A percentile compares a stretch with the other conserved stretches of the same genome.
Conservation (phyloP, 2,113 vertebrate genomes). For the Leptocoma aspasia region DNA sequence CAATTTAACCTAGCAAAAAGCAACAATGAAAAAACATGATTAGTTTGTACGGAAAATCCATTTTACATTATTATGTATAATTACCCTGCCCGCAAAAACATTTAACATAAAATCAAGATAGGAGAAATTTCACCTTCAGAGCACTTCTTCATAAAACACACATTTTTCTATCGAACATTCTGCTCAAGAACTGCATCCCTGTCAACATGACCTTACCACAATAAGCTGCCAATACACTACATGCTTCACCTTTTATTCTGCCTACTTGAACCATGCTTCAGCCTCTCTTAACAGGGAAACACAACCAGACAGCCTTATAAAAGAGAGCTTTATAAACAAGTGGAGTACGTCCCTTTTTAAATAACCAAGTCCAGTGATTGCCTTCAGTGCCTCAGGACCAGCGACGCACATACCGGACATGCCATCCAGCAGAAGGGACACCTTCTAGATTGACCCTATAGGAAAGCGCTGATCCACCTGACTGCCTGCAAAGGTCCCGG, state of each 20-base stretch:
- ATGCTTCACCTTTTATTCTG: conserved; percentile 12
- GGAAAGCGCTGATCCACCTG: conserved; percentile 1
- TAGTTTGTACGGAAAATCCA: conserved; percentile 35
- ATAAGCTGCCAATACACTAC: not conserved
- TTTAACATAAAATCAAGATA: not conserved
- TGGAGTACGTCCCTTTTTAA: conserved; percentile 78
- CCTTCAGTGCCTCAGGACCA: conserved; percentile 56
- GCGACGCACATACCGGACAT: not conserved
- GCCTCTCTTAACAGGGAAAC: conserved; percentile 52
- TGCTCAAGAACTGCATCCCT: not conserved
- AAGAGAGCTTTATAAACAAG: conserved; percentile 83
- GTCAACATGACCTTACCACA: not conserved
- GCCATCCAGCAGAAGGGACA: conserved; percentile 47
- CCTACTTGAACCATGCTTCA: conserved; percentile 31
- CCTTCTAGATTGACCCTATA: not conserved
- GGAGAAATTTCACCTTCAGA: not conserved
- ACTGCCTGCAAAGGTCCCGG: conserved; percentile 10
- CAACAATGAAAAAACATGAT: conserved; percentile 35
- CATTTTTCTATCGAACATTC: not conserved
- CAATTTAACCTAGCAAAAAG: conserved; percentile 42
- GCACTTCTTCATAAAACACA: not conserved
- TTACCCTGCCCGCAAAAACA: not conserved
- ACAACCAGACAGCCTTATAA: conserved; percentile 75
- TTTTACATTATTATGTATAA: not conserved
- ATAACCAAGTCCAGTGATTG: conserved; percentile 48